Evolutionary conservation across 1,140 invertebrate genomes (phyloP), one percentile per base, ranked within the genome.

Genomic region (Drosophila sechellia): DNA sequence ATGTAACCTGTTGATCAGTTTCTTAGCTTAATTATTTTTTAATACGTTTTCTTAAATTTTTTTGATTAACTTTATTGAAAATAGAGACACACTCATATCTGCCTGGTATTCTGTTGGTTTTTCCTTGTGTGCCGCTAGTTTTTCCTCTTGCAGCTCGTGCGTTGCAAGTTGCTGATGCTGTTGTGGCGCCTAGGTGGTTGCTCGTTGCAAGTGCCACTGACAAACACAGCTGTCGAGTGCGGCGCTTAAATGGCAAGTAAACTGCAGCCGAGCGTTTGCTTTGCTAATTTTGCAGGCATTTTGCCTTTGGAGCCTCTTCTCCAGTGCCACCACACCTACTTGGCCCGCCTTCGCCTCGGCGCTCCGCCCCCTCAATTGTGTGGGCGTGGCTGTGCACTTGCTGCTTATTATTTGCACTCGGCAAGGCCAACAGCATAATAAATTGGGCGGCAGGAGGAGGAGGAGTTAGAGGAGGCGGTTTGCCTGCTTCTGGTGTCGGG

Each of bases 201-300:
- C 43, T 60, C 35, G 64, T 56, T 70, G 66, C 42, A 48, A 69
- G 65, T 68, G 75, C 65, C 70, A 68, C 65, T 79, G 84, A 83
- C 84, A 86, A 86, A 86, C 83, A 79, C 84, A 86, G 84, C 84
- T 79, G 84, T 87, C 79, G 72, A 77, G 76, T 89, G 84, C 60
- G 55, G 76, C 71, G 76, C 79, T 89, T 89, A 89, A 87, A 89
- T 89, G 84, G 84, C 79, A 83, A 87, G 84, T 84, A 87, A 87
- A 89, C 79, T 87, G 84, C 84, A 89, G 74, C 68, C 66, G 73
- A 78, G 65, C 75, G 75, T 87, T 87, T 87, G 84, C 84, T 87
- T 87, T 89, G 84, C 84, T 87, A 87, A 87, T 87, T 87, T 89
- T 53, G 45, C 79, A 57, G 57, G 60, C 46, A 8, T 48, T 48